Evolutionary conservation across 2,888 invertebrate genomes (phyloP), one percentile per base, ranked within the genome.

Genomic region (Ceraclea dissimilis): DNA sequence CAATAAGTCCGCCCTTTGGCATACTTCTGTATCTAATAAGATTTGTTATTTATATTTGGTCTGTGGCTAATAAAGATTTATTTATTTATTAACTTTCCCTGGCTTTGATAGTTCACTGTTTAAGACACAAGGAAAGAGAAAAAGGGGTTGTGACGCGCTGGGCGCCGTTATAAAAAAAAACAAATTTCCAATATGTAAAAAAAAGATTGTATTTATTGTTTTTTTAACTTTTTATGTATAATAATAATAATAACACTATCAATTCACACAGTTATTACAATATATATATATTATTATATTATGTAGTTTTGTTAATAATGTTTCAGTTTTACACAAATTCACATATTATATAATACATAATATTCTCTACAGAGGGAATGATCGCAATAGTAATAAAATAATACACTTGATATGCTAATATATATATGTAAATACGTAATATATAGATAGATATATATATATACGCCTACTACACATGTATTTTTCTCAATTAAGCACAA

Each of bases 211-310:
- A 52, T 57, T 55, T 58, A 55, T 56, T 48, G 39, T 43, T 52
- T 44, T 52, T 34, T 52, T 52, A 52, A 44, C 22, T 49, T 61
- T 59, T 52, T 59, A 39, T 39, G 5, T 39, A 39, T 39, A 39
- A 8, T 8, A 8, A 26, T 26, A 26, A 26, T 26, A 26, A 26
- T 59, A 61, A 57, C 57, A 61, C 59, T 59, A 59, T 61, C 56
- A 61, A 61, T 61, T 59, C 61, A 59, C 59, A 61, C 61, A 61
- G 56, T 59, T 56, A 59, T 59, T 56, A 26, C 20, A 46, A 22
- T 39, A 39, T 39, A n/a, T 39, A n/a, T 4, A 39, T 39, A 39
- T 39, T 8, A 8, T 8, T n/a, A 39, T 39, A 16, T 16, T 39
- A 26, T 39, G 13, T 5, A 39, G 13, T 39, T 39, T 26, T 47